phyloP scores from a whole-genome alignment of 2,797 vertebrate species.

The Myotis findleyi region DNA sequence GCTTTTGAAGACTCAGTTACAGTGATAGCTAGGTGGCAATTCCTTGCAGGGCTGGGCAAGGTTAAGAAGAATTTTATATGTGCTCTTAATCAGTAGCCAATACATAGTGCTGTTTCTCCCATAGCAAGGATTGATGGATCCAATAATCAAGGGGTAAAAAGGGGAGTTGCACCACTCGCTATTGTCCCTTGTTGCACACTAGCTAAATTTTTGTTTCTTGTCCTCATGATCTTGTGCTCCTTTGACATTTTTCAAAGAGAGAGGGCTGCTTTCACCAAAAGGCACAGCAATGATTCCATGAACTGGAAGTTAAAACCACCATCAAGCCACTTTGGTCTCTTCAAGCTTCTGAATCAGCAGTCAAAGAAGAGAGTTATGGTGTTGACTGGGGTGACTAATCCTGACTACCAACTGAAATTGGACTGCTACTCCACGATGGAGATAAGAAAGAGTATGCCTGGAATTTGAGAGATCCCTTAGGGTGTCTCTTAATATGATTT shows the following conservation, averaged over 20 bases:
- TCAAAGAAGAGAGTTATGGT: not conserved
- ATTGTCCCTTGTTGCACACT: not conserved
- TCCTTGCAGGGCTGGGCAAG: not conserved
- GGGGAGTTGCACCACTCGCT: not conserved
- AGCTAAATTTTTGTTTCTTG: not conserved
- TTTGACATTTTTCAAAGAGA: not conserved
- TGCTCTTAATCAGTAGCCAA: not conserved
- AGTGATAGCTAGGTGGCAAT: not conserved
- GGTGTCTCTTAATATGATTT: not conserved
- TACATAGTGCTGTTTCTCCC: not conserved
- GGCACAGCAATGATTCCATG: not conserved
- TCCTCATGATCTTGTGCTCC: not conserved
- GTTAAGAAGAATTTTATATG: not conserved
- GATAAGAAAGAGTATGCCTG: not conserved
- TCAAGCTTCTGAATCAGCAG: not conserved
- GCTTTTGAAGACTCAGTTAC: not conserved
- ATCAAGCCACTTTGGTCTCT: not conserved
- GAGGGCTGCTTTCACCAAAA: not conserved
- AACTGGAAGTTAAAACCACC: not conserved
- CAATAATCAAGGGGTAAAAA: not conserved
- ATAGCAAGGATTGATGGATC: not conserved
- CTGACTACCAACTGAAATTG: not conserved
- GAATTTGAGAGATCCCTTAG: not conserved
- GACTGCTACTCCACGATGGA: not conserved
- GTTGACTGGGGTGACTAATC: not conserved